Base-by-base conservation (phyloP, 2,113 vertebrate species). In the Malaclemys terrapin region DNA sequence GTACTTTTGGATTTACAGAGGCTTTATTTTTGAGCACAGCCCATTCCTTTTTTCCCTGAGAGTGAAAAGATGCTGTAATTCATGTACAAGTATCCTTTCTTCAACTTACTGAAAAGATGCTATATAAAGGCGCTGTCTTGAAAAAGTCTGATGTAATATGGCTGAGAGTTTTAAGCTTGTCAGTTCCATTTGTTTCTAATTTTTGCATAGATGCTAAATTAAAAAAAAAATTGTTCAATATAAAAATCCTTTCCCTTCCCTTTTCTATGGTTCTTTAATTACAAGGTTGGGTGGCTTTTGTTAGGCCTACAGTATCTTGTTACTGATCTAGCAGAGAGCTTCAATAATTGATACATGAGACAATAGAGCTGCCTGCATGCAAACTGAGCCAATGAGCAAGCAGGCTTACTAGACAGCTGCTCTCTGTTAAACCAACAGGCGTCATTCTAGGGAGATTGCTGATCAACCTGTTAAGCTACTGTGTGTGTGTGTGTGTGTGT, bases 331-430 rank as follows among this genome's bases (percentile, higher is more conserved):
- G 94, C 95, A 93, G n/a, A 78, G 87, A 96, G 89, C 96, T 97
- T 98, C 90, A 97, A 78, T 98, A 98, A 98, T 95, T 98, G 96
- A 97, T 97, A 92, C 10, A 69, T 91, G 89, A 98, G 95, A 96
- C 95, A 97, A 92, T 95, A 89, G 92, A 95, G 90, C 52, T 49
- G 76, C 81, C 82, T 91, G 57, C 90, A 12, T 96, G 89, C 93
- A 85, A 95, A 86, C 88, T 69, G 79, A 95, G 78, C 49, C 89
- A 88, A 29, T 89, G 89, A 90, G 81, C 27, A 25, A 87, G 88
- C 86, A 87, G 69, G 53, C 81, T 84, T 91, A 29, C 80, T 57
- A 95, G 96, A 92, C 93, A 97, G 92, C 93, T 96, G 91, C 92
- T 76, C 89, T 94, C 49, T 81, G 84, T 89, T 96, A 87, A 84